A percentile compares a stretch with the other conserved stretches of the same genome.
phyloP scores from a whole-genome alignment of 2,113 vertebrate genomes.

The Hippocampus guttulatus region DNA sequence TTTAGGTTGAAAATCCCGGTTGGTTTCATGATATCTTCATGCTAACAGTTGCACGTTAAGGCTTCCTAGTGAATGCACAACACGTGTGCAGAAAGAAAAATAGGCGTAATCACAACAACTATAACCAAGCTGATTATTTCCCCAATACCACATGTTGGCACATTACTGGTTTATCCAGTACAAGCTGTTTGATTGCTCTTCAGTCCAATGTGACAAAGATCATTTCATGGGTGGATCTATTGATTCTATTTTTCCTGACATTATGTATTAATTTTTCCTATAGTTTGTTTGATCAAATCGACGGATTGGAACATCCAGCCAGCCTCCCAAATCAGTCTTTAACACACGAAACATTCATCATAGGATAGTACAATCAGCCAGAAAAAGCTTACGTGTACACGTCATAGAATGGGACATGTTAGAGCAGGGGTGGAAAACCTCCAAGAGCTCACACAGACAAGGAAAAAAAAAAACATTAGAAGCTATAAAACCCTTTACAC shows the following conservation, averaged over 20 bases:
- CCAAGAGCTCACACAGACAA: no score
- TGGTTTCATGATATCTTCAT: not conserved
- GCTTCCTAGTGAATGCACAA: no score
- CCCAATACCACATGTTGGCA: not conserved
- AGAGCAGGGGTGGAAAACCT: no score
- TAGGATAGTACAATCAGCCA: no score
- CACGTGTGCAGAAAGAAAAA: not conserved
- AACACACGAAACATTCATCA: no score
- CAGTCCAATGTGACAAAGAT: not conserved
- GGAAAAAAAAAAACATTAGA: no score
- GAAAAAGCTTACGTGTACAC: no score
- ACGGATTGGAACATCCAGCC: not conserved
- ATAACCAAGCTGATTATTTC: not conserved
- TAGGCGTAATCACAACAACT: no score
- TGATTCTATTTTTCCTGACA: not conserved
- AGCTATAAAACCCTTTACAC: no score
- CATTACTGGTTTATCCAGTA: not conserved
- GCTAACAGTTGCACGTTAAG: no score
- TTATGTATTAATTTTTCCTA: not conserved
- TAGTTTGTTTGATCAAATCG: not conserved
- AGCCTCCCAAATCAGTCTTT: no score
- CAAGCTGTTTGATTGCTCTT: not conserved
- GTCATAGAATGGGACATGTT: no score
- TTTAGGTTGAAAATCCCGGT: not conserved
- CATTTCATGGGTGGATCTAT: not conserved